Percentiles rank a stretch among this genome's conserved stretches.
Conservation (phyloP, 2,113 vertebrate species). For the Diphyllodes magnificus region DNA sequence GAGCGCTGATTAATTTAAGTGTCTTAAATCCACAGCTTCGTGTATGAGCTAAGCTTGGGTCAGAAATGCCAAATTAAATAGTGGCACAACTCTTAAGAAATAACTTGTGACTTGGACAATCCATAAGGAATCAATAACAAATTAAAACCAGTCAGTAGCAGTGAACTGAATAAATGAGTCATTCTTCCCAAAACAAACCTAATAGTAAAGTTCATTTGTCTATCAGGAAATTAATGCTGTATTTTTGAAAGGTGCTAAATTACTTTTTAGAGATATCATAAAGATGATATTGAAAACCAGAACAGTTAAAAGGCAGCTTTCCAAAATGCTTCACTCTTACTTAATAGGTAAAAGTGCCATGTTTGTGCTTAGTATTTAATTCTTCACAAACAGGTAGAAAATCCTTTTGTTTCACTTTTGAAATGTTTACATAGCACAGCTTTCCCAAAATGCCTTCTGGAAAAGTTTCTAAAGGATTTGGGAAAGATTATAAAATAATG, state of each 20-base stretch:
- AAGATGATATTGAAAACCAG: constrained; percentile 16
- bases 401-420: constrained; percentile 5
- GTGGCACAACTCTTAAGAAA: constrained; percentile 49
- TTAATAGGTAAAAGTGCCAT: background rate
- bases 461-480: constrained; percentile 18
- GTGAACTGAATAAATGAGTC: constrained; percentile 30
- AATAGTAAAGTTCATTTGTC: constrained; percentile 35
- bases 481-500: constrained; percentile 7
- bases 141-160: constrained; percentile 56
- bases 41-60: constrained; percentile 40
- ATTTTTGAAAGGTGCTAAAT: constrained; percentile 32
- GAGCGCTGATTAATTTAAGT: constrained; percentile 35
- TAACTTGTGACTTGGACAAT: constrained; percentile 49
- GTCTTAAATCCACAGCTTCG: constrained; percentile 4
- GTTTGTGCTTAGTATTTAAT: background rate
- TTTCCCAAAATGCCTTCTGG: constrained; percentile 20
- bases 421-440: background rate
- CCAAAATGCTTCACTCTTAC: background rate
- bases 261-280: constrained; percentile 13
- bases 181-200: constrained; percentile 40
- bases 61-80: constrained; percentile 61
- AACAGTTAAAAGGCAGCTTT: background rate
- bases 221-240: constrained; percentile 18
- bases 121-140: constrained; percentile 48
- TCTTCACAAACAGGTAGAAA: background rate